Evolutionary conservation across 2,888 invertebrate genomes (phyloP).

Genomic region (Periphyllus acericola): DNA sequence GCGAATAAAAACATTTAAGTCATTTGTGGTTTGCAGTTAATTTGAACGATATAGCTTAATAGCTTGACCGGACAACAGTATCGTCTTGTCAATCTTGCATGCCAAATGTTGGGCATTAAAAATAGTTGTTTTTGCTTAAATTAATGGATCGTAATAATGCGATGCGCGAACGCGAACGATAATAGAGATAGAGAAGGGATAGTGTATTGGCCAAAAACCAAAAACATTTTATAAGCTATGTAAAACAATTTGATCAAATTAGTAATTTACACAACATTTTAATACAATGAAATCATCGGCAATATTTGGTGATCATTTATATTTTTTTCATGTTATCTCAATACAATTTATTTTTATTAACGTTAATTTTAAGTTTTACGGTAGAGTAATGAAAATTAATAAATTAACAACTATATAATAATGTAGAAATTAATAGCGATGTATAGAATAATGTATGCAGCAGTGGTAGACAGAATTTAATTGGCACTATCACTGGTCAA

Average conservation of each 20-base stretch:
- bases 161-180: conserved; percentile 33
- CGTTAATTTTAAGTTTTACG: not conserved
- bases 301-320: not conserved
- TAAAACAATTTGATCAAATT: not conserved
- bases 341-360: not conserved
- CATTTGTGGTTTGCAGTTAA: not conserved
- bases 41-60: conserved; percentile 32
- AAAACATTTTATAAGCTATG: conserved; percentile 27
- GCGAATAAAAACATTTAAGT: conserved; percentile 11
- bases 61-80: conserved; percentile 19
- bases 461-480: not conserved
- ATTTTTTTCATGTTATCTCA: not conserved
- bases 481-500: conserved; percentile 21
- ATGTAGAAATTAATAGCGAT: not conserved
- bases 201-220: conserved; percentile 28
- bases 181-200: not conserved
- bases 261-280: not conserved
- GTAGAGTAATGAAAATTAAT: not conserved
- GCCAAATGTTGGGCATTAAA: conserved; percentile 48
- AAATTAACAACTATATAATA: not conserved
- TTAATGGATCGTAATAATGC: conserved; percentile 43
- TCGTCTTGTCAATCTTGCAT: conserved; percentile 45
- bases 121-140: conserved; percentile 53
- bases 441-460: not conserved
- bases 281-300: not conserved